These are phyloP conservation scores for Gryon sp. DNA, from an alignment of 1,140 invertebrate genomes.

Conservation along the genomic window DNA sequence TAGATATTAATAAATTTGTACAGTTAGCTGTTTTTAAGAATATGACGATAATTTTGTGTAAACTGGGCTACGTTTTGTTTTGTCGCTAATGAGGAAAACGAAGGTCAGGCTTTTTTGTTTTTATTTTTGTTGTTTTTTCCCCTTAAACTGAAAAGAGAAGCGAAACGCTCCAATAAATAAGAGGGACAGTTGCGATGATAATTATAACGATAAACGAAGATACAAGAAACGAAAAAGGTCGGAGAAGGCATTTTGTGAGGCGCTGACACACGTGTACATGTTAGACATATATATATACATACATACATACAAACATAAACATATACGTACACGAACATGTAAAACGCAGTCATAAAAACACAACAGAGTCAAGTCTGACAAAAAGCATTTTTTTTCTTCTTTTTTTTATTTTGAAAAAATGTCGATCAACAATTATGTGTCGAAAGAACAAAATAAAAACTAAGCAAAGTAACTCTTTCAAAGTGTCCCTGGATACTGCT, in stretches of 20 bases:
- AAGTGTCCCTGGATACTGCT: constrained; percentile 73
- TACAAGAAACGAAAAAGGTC: constrained; percentile 22
- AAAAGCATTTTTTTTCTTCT: constrained; percentile 45
- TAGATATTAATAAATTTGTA: constrained; percentile 29
- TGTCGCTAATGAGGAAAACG: constrained; percentile 25
- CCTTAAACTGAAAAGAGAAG: background rate
- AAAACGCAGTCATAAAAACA: constrained; percentile 29
- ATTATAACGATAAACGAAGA: constrained; percentile 27
- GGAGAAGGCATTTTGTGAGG: constrained; percentile 20
- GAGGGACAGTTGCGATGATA: constrained; percentile 33
- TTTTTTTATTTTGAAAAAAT: too few species aligned
- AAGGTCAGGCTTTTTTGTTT: constrained; percentile 4
- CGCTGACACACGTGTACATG: constrained; percentile 13
- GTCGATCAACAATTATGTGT: constrained; percentile 60
- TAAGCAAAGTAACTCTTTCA: constrained; percentile 66
- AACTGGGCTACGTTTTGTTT: constrained; percentile 58
- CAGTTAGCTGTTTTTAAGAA: constrained; percentile 18
- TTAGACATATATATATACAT: background rate
- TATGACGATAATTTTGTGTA: constrained; percentile 26
- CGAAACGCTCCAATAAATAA: constrained; percentile 29
- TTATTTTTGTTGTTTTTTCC: too few species aligned
- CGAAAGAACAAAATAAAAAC: constrained; percentile 39
- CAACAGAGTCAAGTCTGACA: constrained; percentile 60
- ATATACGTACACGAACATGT: constrained; percentile 5
- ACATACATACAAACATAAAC: too few species aligned